These are phyloP conservation scores for Xestobium rufovillosum DNA, from an alignment of 2,888 invertebrate genomes.

Conservation along the genomic window DNA sequence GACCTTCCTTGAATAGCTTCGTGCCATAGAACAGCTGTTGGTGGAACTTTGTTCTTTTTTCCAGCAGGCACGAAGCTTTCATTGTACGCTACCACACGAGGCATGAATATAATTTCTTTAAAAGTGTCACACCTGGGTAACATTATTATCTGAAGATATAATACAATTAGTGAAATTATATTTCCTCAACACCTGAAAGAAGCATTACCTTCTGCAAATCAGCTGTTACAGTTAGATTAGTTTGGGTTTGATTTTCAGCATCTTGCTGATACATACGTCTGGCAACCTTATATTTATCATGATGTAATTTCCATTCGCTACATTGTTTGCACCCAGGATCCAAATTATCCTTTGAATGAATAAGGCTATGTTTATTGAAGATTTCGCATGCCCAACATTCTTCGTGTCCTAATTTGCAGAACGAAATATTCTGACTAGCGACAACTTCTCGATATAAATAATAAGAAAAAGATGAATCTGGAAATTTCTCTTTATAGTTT, in stretches of 20 bases:
- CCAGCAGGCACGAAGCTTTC: conserved; percentile 21
- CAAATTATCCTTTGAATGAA: conserved; percentile 13
- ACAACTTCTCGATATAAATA: conserved; percentile 16
- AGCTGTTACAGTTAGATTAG: conserved; percentile 5
- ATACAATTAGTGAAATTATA: too few relatives aligned
- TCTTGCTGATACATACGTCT: conserved; percentile 14
- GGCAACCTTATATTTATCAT: conserved; percentile 11
- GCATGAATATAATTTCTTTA: too few relatives aligned
- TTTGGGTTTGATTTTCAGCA: conserved; percentile 6
- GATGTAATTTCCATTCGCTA: conserved; percentile 14
- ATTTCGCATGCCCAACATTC: conserved; percentile 19
- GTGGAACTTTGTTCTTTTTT: conserved; percentile 12
- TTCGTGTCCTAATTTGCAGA: conserved; percentile 16
- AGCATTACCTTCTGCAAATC: conserved; percentile 14
- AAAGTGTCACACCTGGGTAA: too few relatives aligned
- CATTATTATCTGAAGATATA: too few relatives aligned
- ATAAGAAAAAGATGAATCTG: conserved; percentile 14
- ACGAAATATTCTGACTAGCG: conserved; percentile 14
- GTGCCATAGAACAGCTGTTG: conserved; percentile 21
- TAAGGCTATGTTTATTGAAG: conserved; percentile 13
- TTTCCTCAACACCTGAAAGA: conserved; percentile 10
- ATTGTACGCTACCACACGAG: conserved; percentile 18
- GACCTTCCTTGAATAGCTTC: conserved; percentile 17
- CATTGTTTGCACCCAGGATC: conserved; percentile 15
- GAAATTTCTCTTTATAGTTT: conserved; percentile 15